Evolutionary conservation across 2,797 vertebrate species (phyloP), one percentile per base, ranked within the genome.

Genomic region (Erpetoichthys calabaricus): DNA sequence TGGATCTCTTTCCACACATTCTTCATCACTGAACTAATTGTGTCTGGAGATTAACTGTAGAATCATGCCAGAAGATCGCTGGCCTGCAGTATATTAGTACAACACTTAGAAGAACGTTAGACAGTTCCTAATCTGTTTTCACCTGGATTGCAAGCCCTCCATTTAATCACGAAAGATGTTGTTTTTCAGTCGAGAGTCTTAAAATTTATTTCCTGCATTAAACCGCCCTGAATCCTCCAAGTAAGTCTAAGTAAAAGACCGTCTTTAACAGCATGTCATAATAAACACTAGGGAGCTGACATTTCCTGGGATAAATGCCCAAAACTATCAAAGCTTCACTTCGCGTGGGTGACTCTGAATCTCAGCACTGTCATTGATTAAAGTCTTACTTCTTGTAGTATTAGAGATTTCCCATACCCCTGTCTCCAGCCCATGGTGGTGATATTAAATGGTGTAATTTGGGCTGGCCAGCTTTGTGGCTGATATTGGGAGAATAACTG

Each of bases 271-370:
- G n/a, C 6, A 7, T 54, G 41, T 54, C 53, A 54, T 54, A 54
- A 54, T 54, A 54, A 54, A 54, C 53, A 54, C 53, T 7, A 54
- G 53, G 53, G 41, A 54, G 3, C 53, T 54, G 53, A 54, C 53
- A 54, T 54, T 54, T 54, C 53, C 53, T 44, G 41, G 41, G 53
- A 54, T 54, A 54, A 42, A 8, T 44, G 53, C 53, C 53, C 44
- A 41, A 54, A 6, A 54, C 53, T 54, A 54, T 54, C 53, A 54
- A 54, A 54, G 53, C 53, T 42, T n/a, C 53, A 54, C 7, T 54
- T 41, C 41, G 9, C 53, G 3, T 54, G 53, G 53, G 53, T 54
- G 53, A 54, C 5, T 54, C 4, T 41, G n/a, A 41, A 54, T 54
- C 10, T 5, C 41, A 6, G 25, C 8, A 42, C 5, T 42, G 53